Evolutionary conservation across 1,140 invertebrate species (phyloP).

Genomic region (Acyrthosiphon pisum): DNA sequence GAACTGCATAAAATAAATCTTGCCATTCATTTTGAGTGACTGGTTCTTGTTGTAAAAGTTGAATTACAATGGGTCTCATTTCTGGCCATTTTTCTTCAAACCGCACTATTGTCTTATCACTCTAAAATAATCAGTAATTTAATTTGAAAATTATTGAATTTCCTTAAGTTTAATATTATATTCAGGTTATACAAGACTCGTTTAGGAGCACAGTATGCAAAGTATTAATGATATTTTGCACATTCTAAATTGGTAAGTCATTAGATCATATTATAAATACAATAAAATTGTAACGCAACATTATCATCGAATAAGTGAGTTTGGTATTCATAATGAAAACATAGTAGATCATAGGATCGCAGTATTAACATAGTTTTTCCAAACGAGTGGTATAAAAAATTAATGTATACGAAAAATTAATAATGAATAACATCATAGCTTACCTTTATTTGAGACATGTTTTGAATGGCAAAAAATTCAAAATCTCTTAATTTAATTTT

Average conservation of each 20-base stretch:
- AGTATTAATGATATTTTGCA: not conserved
- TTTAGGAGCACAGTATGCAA: not conserved
- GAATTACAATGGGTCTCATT: conserved; percentile 92
- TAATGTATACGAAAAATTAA: not conserved
- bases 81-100: conserved; percentile 96
- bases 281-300: not conserved
- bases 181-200: not conserved
- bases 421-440: not conserved
- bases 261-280: not conserved
- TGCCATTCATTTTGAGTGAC: conserved; percentile 97
- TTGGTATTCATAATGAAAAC: too few species aligned
- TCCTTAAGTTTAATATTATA: not conserved
- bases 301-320: not conserved
- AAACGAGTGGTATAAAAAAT: not conserved
- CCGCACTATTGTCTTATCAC: conserved; percentile 73
- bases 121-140: conserved; percentile 2
- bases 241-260: not conserved
- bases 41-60: conserved; percentile 89
- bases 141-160: not conserved
- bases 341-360: too few species aligned
- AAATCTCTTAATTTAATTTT: not conserved
- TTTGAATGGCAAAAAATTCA: not conserved
- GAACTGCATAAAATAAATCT: conserved; percentile 94
- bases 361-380: not conserved
- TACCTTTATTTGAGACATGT: conserved; percentile 7